phyloP scores from a whole-genome alignment of 2,113 vertebrate genomes.

The Origma solitaria region DNA sequence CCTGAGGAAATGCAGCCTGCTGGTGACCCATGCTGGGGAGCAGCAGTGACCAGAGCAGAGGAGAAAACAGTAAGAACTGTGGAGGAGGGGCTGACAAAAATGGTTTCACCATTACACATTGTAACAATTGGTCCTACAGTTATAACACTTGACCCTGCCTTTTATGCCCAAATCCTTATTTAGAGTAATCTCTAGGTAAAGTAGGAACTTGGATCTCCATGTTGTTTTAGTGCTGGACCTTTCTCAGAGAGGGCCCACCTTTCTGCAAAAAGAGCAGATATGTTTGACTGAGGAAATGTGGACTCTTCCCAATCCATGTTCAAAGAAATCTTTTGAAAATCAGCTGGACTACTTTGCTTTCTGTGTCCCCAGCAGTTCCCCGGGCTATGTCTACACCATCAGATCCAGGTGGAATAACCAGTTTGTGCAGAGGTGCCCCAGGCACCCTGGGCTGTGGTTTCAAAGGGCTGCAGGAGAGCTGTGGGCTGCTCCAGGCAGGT shows the following conservation, averaged over 20 bases:
- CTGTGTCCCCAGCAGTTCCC: background rate
- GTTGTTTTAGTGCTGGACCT: background rate
- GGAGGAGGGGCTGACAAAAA: background rate
- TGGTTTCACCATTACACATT: background rate
- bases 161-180: background rate
- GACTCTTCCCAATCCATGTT: background rate
- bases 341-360: background rate
- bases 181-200: background rate
- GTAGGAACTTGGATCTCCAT: background rate
- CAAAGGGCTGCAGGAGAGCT: background rate
- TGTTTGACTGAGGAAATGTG: background rate
- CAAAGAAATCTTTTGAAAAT: background rate
- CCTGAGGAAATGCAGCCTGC: background rate
- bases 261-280: background rate
- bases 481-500: background rate
- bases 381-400: background rate
- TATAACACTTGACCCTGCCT: background rate
- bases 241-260: background rate
- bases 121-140: background rate
- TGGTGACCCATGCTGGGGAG: background rate
- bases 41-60: background rate
- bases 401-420: background rate
- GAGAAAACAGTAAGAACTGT: background rate
- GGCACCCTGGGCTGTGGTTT: background rate
- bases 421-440: background rate